These are phyloP conservation scores for Patagioenas fasciata DNA, from an alignment of 2,113 vertebrate species.

Conservation along the genomic window DNA sequence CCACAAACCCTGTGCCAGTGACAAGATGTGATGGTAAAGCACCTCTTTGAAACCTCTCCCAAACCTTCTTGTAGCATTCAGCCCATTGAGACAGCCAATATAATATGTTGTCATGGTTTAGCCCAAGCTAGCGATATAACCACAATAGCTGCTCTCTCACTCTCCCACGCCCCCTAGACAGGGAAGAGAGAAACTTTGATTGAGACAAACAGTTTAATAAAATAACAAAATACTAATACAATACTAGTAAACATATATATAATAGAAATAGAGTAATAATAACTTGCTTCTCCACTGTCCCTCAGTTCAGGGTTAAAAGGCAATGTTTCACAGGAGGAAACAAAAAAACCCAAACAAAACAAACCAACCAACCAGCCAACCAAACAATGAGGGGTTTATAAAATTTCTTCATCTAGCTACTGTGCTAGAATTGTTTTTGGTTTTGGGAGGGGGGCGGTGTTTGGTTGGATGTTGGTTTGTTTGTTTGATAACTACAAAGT, in stretches of 20 bases:
- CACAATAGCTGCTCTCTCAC: no score
- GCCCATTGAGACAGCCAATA: neutral
- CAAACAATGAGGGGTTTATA: neutral
- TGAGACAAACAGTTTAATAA: no score
- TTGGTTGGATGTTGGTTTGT: no score
- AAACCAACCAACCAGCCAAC: no score
- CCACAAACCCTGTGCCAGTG: neutral
- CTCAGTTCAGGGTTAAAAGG: neutral
- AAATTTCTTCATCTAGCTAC: neutral
- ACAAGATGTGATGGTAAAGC: neutral
- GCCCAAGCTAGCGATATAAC: no score
- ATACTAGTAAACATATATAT: no score
- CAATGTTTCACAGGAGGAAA: neutral
- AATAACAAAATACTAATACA: no score
- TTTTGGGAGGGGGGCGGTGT: no score
- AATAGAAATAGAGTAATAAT: neutral
- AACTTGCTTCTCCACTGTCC: neutral
- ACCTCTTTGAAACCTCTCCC: neutral
- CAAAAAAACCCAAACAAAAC: no score
- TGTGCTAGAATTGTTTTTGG: neutral
- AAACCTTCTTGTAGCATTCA: neutral
- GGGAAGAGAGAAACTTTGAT: no score
- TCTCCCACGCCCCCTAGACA: no score
- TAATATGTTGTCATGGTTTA: fast-evolving
- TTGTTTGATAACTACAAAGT: neutral